A percentile compares a stretch with the other conserved stretches of the same genome.
Evolutionary conservation across 1,140 invertebrate genomes (phyloP).

Genomic region (Aphelinus certus): DNA sequence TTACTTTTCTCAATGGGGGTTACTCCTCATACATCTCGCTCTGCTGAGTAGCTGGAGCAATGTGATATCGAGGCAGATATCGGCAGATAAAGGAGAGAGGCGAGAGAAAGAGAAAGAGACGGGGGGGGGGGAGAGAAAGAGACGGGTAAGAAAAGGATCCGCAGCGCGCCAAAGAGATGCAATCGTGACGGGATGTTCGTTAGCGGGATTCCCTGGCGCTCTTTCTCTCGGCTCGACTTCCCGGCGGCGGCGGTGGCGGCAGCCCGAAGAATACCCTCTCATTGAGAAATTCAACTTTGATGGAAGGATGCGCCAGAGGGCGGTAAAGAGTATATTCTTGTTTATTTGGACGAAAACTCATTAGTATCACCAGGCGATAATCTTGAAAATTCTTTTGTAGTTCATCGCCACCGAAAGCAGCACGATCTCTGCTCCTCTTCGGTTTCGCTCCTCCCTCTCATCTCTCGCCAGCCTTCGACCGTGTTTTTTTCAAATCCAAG

Average conservation of each 20-base stretch:
- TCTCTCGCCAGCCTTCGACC: too few species aligned
- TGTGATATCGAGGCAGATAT: not conserved
- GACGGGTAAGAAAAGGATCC: too few species aligned
- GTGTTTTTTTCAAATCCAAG: too few species aligned
- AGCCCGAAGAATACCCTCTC: constrained; percentile 22
- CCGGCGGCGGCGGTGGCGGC: not conserved
- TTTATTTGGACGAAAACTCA: constrained; percentile 34
- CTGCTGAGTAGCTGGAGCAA: not conserved
- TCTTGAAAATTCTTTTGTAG: constrained; percentile 35
- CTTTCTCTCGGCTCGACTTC: not conserved
- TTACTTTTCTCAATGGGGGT: constrained; percentile 22
- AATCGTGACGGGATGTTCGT: constrained; percentile 23
- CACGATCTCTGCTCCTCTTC: too few species aligned
- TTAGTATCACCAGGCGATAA: constrained; percentile 30
- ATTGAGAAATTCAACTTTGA: constrained; percentile 30
- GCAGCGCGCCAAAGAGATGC: not conserved
- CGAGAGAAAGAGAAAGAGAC: too few species aligned
- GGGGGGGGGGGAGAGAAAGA: too few species aligned
- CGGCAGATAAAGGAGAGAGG: not conserved
- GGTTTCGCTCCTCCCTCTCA: too few species aligned
- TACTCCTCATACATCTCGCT: constrained; percentile 17
- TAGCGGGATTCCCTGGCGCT: constrained; percentile 8
- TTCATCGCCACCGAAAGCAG: too few species aligned
- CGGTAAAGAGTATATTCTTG: too few species aligned
- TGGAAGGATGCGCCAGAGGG: too few species aligned